Evolutionary conservation across 2,888 invertebrate species (phyloP).

Genomic region (Eudemis profundana): DNA sequence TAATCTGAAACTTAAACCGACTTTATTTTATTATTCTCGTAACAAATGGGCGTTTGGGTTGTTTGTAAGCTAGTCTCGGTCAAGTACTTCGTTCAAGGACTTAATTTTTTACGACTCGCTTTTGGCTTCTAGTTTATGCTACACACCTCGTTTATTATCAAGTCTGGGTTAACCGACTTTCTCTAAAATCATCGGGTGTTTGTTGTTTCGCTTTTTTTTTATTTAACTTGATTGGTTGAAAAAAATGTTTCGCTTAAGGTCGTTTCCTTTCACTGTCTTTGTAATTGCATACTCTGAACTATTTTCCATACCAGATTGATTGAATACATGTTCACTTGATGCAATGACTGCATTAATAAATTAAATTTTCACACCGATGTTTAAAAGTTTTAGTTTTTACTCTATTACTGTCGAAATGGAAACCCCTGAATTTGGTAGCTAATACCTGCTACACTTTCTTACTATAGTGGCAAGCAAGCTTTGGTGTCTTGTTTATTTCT

Average conservation of each 20-base stretch:
- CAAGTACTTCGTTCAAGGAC: slow-evolving; percentile 15
- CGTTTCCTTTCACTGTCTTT: slow-evolving; percentile 22
- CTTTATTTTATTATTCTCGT: background rate
- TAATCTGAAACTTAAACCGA: slow-evolving; percentile 3
- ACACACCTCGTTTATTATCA: slow-evolving; percentile 1
- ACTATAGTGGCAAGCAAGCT: no score
- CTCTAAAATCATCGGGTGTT: slow-evolving; percentile 7
- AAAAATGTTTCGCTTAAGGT: slow-evolving; percentile 19
- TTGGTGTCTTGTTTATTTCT: no score
- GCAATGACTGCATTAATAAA: no score
- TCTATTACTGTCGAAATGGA: no score
- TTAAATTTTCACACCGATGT: no score
- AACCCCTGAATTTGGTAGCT: no score
- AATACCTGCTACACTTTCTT: no score
- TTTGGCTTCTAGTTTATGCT: slow-evolving; percentile 5
- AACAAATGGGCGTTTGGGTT: background rate
- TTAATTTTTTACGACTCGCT: slow-evolving; percentile 7
- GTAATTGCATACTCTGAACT: slow-evolving; percentile 5
- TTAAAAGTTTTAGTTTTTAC: no score
- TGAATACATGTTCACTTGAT: background rate
- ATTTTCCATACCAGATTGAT: slow-evolving; percentile 7
- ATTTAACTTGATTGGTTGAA: background rate
- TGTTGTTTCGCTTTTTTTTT: slow-evolving; percentile 7
- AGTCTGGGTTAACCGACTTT: slow-evolving; percentile 16
- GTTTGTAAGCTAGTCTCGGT: slow-evolving; percentile 5